phyloP scores from a whole-genome alignment of 1,140 invertebrate species.

The Mamestra configurata region DNA sequence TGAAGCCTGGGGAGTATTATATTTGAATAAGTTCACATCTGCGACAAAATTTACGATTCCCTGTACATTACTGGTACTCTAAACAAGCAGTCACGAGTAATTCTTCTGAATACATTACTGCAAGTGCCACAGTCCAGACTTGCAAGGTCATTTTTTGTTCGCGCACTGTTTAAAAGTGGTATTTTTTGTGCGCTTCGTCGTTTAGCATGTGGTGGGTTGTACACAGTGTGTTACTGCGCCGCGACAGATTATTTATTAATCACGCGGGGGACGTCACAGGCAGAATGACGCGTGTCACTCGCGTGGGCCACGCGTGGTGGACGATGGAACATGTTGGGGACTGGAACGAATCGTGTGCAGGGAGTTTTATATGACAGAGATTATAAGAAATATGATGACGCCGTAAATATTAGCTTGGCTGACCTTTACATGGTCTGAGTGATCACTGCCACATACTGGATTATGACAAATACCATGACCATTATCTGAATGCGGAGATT shows the following conservation, averaged over 20 bases:
- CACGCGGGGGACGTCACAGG: slow-evolving; percentile 56
- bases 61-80: slow-evolving; percentile 9
- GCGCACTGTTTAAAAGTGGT: not conserved
- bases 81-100: not conserved
- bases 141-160: not conserved
- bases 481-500: no score
- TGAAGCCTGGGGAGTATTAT: not conserved
- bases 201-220: not conserved
- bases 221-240: not conserved
- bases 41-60: slow-evolving; percentile 13
- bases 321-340: slow-evolving; percentile 24
- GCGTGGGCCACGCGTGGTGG: slow-evolving; percentile 29
- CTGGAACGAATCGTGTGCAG: not conserved
- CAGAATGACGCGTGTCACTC: slow-evolving; percentile 63
- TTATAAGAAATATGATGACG: not conserved
- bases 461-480: no score
- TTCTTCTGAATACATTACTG: not conserved
- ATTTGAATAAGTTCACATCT: slow-evolving; percentile 3
- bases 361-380: not conserved
- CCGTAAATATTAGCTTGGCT: not conserved
- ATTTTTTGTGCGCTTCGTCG: not conserved
- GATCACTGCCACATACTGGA: no score
- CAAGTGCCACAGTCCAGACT: not conserved
- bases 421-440: not conserved
- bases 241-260: slow-evolving; percentile 61